phyloP scores from a whole-genome alignment of 2,113 vertebrate genomes.

The Pampusana beccarii region DNA sequence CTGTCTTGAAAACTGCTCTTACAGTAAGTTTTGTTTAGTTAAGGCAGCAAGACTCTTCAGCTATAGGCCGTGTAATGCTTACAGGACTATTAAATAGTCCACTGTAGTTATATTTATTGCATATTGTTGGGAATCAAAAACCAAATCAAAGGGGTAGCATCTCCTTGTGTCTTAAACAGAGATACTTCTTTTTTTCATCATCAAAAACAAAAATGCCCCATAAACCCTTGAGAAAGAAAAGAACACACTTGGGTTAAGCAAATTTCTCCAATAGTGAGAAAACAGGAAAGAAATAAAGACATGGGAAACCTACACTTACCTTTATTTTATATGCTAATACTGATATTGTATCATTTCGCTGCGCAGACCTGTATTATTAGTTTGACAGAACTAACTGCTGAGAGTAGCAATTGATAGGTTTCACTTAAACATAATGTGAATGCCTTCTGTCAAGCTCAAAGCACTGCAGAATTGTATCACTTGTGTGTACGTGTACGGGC shows the following conservation, averaged over 20 bases:
- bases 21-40: slow-evolving; percentile 45
- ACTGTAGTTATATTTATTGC: slow-evolving; percentile 27
- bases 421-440: background rate
- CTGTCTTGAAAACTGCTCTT: slow-evolving; percentile 69
- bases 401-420: slow-evolving; percentile 25
- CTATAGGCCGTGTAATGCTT: slow-evolving; percentile 28
- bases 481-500: background rate
- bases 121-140: slow-evolving; percentile 28
- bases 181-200: background rate
- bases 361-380: slow-evolving; percentile 35
- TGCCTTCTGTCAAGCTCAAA: slow-evolving; percentile 27
- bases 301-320: slow-evolving; percentile 54
- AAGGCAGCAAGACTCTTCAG: slow-evolving; percentile 59
- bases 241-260: slow-evolving; percentile 50
- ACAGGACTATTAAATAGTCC: slow-evolving; percentile 33
- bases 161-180: background rate
- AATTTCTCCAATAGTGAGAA: slow-evolving; percentile 50
- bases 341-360: slow-evolving; percentile 51
- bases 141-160: background rate
- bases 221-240: slow-evolving; percentile 39
- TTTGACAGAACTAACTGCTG: slow-evolving; percentile 52
- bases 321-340: slow-evolving; percentile 68
- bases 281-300: slow-evolving; percentile 69
- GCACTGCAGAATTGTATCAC: background rate
- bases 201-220: background rate